Conservation (phyloP, 2,888 invertebrate species). For the Thecophora atra region DNA sequence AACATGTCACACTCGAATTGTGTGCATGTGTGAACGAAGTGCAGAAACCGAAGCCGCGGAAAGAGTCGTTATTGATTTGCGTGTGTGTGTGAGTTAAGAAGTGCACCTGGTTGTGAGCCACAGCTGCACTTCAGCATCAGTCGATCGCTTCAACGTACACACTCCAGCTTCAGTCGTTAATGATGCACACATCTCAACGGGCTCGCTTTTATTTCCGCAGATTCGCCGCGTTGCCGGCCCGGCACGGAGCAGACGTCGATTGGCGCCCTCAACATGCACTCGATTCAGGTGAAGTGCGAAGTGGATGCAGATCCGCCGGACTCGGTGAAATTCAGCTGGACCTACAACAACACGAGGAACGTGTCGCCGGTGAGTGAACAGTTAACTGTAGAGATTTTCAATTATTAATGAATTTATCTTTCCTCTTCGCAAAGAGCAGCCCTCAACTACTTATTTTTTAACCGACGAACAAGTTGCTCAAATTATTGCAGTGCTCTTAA, state of each 20-base stretch:
- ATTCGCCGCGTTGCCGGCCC: slow-evolving; percentile 79
- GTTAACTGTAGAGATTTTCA: neutral
- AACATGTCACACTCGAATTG: neutral
- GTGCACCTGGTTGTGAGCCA: slow-evolving; percentile 3
- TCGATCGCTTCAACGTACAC: neutral
- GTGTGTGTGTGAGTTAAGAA: neutral
- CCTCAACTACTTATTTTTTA: too few relatives aligned
- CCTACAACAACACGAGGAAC: slow-evolving; percentile 81
- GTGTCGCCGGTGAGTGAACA: slow-evolving; percentile 74
- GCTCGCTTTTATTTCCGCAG: slow-evolving; percentile 66
- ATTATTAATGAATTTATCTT: neutral
- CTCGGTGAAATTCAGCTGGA: slow-evolving; percentile 82
- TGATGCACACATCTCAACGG: neutral
- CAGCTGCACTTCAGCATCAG: neutral
- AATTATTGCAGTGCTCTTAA: neutral
- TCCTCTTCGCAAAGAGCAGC: neutral
- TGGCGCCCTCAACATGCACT: slow-evolving; percentile 78
- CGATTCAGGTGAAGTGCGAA: slow-evolving; percentile 79
- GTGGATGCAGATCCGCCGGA: slow-evolving; percentile 82
- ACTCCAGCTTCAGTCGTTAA: neutral
- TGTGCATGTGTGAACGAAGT: neutral
- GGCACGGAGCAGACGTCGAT: slow-evolving; percentile 77
- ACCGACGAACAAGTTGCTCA: too few relatives aligned
- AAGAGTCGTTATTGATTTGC: neutral
- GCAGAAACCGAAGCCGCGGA: neutral